Conservation (phyloP, 2,113 vertebrate genomes). For the Castor canadensis region DNA sequence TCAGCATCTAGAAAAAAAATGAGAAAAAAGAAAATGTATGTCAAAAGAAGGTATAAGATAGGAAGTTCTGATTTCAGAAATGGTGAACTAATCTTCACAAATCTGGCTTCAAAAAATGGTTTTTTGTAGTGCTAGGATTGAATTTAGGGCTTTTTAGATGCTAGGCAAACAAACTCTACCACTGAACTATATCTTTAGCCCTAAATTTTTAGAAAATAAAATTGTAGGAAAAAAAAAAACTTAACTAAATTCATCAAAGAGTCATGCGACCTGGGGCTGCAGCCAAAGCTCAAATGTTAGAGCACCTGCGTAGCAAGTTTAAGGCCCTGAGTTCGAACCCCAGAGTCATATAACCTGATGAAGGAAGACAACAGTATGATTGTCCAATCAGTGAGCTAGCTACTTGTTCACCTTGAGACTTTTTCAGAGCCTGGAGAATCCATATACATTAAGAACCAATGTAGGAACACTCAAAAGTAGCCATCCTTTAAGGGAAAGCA, state of each 20-base stretch:
- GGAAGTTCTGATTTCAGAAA: slow-evolving; percentile 29
- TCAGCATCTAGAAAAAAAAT: background rate
- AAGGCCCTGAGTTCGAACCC: no score
- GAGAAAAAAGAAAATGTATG: background rate
- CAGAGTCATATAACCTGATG: background rate
- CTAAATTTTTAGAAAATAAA: background rate
- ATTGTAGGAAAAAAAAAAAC: background rate
- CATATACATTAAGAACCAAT: background rate
- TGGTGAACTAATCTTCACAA: slow-evolving; percentile 9
- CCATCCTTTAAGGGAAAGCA: background rate
- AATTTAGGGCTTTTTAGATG: background rate
- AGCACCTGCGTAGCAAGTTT: no score
- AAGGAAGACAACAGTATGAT: background rate
- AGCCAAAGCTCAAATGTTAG: no score
- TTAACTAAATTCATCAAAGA: background rate
- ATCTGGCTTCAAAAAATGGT: background rate
- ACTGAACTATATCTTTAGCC: background rate
- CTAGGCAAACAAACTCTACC: background rate
- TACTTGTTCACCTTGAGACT: background rate
- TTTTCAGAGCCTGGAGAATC: background rate
- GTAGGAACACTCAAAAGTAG: background rate
- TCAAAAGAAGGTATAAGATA: background rate
- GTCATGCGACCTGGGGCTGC: no score
- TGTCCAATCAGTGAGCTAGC: background rate
- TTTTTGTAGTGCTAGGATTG: background rate